Evolutionary conservation across 2,113 vertebrate species (phyloP).

Genomic region (Pterocles burchelli): DNA sequence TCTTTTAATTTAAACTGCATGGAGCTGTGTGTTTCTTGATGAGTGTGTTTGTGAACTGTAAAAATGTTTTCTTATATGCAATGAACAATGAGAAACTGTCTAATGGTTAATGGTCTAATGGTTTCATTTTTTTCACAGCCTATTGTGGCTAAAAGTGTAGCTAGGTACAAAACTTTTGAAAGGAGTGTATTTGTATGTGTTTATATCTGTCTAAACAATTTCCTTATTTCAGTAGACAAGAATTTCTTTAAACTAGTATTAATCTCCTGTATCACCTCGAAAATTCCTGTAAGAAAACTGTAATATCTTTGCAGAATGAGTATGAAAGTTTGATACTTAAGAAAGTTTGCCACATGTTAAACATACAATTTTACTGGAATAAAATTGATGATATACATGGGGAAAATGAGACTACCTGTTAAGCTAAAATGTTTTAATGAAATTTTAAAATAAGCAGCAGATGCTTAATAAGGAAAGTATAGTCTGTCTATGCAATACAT

Average conservation of each 20-base stretch:
- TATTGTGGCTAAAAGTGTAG: neutral
- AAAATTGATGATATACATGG: neutral
- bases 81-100: neutral
- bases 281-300: neutral
- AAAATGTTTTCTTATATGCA: neutral
- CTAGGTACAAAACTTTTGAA: neutral
- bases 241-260: neutral
- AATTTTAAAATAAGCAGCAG: neutral
- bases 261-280: neutral
- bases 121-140: neutral
- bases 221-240: neutral
- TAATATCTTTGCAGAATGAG: neutral
- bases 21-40: slow-evolving; percentile 34
- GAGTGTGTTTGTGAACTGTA: slow-evolving; percentile 22
- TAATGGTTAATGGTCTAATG: neutral
- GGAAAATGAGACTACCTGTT: neutral
- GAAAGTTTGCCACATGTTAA: neutral
- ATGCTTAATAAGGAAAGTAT: neutral
- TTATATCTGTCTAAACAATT: neutral
- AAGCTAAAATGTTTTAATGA: neutral
- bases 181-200: neutral
- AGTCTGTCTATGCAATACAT: neutral
- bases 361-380: neutral
- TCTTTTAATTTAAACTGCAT: slow-evolving; percentile 37
- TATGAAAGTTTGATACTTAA: neutral